Evolutionary conservation across 2,113 vertebrate genomes (phyloP).

Genomic region (Heptranchias perlo): DNA sequence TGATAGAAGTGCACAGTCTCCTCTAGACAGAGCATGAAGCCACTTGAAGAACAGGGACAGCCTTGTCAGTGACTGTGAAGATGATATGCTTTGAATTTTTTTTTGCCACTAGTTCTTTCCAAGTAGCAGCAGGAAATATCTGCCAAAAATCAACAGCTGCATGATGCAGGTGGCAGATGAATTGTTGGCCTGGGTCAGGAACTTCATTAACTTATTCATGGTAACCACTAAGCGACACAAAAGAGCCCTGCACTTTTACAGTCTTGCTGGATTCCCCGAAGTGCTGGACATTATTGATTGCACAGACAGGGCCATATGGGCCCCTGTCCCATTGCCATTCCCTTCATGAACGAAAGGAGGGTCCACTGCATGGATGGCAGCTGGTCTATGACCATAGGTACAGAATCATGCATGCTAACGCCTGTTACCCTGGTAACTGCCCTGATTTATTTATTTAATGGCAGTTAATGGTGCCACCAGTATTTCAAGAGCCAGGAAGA

Average conservation of each 20-base stretch:
- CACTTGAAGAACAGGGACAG: neutral
- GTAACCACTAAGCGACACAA: neutral
- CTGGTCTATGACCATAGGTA: neutral
- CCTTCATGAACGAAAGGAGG: neutral
- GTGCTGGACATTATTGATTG: neutral
- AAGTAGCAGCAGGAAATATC: neutral
- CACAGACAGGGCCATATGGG: neutral
- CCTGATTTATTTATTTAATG: neutral
- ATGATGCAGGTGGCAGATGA: neutral
- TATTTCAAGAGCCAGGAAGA: neutral
- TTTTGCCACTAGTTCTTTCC: neutral
- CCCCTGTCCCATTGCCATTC: neutral
- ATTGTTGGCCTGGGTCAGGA: neutral
- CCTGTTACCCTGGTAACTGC: neutral
- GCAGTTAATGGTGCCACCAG: neutral
- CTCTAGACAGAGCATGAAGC: neutral
- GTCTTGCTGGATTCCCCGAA: neutral
- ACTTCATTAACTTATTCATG: neutral
- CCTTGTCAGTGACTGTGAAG: neutral
- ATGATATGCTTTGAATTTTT: neutral
- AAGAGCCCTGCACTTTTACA: neutral
- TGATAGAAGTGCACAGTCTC: neutral
- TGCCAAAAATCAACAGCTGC: neutral
- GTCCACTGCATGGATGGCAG: neutral
- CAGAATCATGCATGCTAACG: neutral